A percentile compares a stretch with the other conserved stretches of the same genome.
Conservation (phyloP, 2,113 vertebrate species). For the Orthonyx spaldingii region DNA sequence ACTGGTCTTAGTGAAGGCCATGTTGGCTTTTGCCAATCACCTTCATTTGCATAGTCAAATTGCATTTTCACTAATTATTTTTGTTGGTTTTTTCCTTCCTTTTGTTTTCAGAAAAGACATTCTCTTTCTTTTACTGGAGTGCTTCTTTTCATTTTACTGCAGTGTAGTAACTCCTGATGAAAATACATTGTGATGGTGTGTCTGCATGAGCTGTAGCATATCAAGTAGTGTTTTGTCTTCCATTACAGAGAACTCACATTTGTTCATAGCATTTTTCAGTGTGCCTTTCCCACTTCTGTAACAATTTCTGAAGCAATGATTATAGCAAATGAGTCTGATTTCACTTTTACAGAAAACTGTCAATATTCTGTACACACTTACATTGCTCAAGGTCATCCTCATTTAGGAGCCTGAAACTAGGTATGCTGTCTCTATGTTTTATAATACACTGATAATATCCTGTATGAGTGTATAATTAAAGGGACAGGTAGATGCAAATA, state of each 20-base stretch:
- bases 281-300: neutral
- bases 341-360: neutral
- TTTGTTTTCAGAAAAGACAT: neutral
- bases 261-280: neutral
- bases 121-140: neutral
- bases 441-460: neutral
- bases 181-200: neutral
- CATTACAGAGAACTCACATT: neutral
- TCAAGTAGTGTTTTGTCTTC: neutral
- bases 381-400: neutral
- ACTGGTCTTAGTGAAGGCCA: neutral
- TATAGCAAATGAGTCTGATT: neutral
- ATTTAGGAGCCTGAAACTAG: neutral
- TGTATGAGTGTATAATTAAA: neutral
- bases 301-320: neutral
- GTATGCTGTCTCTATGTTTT: neutral
- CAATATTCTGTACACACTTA: fast-evolving
- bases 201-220: neutral
- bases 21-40: neutral
- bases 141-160: neutral
- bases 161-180: neutral
- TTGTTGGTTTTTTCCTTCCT: neutral
- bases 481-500: neutral
- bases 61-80: neutral
- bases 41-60: neutral